Evolutionary conservation across 2,113 vertebrate species (phyloP).

Genomic region (Plecotus auritus): DNA sequence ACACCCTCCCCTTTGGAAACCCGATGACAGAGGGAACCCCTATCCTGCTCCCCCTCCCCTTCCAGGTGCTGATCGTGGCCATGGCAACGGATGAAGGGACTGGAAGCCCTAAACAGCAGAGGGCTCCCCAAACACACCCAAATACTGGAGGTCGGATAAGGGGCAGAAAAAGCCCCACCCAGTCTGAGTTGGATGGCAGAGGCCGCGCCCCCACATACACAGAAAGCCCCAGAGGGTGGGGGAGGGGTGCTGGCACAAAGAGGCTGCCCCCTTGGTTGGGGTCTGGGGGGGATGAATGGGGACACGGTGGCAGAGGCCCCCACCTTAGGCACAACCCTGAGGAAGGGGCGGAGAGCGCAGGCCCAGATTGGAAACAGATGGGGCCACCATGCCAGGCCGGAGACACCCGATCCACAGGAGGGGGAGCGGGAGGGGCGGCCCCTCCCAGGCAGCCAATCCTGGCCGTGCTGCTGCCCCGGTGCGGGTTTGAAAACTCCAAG

Average conservation of each 20-base stretch:
- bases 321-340: background rate
- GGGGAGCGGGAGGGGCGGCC: constrained; percentile 52
- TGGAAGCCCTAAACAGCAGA: background rate
- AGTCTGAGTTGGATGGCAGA: background rate
- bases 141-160: background rate
- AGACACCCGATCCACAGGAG: constrained; percentile 7
- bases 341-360: background rate
- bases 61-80: background rate
- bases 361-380: constrained; percentile 71
- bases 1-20: background rate
- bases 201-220: background rate
- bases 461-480: background rate
- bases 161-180: background rate
- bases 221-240: background rate
- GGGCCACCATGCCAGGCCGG: background rate
- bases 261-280: background rate
- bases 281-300: background rate
- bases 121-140: constrained; percentile 18
- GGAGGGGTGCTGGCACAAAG: background rate
- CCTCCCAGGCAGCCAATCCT: constrained; percentile 47
- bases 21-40: background rate
- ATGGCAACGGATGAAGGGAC: constrained; percentile 12
- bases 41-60: background rate
- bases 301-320: background rate
- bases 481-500: constrained; percentile 79